A percentile compares a stretch with the other conserved stretches of the same genome.
Evolutionary conservation across 2,113 vertebrate species (phyloP).

Genomic region (Silurus meridionalis): DNA sequence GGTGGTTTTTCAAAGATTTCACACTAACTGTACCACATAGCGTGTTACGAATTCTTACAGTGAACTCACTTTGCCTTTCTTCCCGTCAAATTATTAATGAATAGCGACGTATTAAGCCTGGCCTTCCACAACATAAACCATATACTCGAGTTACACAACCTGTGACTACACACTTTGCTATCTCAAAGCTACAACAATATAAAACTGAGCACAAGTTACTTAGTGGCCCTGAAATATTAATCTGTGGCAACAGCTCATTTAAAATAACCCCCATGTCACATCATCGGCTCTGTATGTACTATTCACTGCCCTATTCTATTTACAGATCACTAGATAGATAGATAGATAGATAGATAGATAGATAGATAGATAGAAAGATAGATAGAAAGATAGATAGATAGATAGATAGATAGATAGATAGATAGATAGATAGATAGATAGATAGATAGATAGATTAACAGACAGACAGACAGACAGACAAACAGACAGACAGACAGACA

Average conservation of each 20-base stretch:
- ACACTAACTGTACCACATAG: too few species aligned
- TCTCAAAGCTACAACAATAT: neutral
- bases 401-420: too few species aligned
- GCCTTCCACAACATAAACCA: neutral
- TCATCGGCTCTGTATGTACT: neutral
- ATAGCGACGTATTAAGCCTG: neutral
- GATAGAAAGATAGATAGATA: too few species aligned
- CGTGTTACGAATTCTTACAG: neutral
- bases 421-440: too few species aligned
- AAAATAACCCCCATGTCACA: neutral
- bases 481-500: too few species aligned
- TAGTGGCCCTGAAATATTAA: neutral
- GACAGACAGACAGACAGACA: too few species aligned
- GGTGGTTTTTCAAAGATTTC: too few species aligned
- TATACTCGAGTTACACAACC: neutral
- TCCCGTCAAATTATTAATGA: neutral
- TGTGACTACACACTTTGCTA: neutral
- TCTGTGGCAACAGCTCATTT: neutral
- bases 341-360: too few species aligned
- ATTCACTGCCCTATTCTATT: neutral
- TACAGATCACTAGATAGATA: neutral
- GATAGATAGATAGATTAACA: too few species aligned
- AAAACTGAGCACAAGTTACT: neutral
- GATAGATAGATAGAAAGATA: too few species aligned
- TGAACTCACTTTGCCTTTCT: neutral